A percentile compares a stretch with the other conserved stretches of the same genome.
These are phyloP conservation scores for Andrena flavipes DNA, from an alignment of 2,888 invertebrate genomes.

Conservation along the genomic window DNA sequence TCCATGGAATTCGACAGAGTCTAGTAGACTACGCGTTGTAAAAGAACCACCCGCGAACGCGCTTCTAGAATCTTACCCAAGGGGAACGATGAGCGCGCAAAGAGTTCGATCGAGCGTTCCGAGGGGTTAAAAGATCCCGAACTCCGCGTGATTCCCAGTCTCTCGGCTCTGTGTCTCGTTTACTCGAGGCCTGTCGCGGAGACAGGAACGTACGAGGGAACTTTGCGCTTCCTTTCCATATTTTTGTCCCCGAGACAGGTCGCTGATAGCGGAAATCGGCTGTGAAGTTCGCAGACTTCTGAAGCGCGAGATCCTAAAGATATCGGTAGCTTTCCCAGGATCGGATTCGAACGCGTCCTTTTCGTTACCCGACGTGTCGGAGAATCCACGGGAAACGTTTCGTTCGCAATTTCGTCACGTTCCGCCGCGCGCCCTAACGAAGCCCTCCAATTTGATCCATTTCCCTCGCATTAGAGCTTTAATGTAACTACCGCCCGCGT, in stretches of 20 bases:
- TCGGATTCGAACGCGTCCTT: neutral
- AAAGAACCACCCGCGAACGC: neutral
- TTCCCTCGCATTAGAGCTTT: constrained; percentile 13
- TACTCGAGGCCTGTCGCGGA: neutral
- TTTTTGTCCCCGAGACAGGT: neutral
- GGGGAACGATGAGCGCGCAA: constrained; percentile 1
- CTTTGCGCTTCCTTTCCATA: constrained; percentile 12
- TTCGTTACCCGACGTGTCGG: neutral
- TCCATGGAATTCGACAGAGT: too few relatives aligned
- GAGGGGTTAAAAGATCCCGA: constrained; percentile 11
- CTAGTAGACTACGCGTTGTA: neutral
- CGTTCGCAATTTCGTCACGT: neutral
- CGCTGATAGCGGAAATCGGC: constrained; percentile 12
- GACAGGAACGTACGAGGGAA: constrained; percentile 17
- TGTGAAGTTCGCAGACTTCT: neutral
- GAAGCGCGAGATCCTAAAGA: neutral
- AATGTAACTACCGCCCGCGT: constrained; percentile 5
- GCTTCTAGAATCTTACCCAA: neutral
- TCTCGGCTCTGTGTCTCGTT: neutral
- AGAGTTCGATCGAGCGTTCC: neutral
- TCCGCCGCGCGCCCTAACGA: neutral
- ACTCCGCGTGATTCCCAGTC: too few relatives aligned
- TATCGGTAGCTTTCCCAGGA: neutral
- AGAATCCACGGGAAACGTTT: neutral
- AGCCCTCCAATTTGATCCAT: constrained; percentile 3